Evolutionary conservation across 2,113 vertebrate species (phyloP), one percentile per base, ranked within the genome.

Genomic region (Solenodon paradoxus): DNA sequence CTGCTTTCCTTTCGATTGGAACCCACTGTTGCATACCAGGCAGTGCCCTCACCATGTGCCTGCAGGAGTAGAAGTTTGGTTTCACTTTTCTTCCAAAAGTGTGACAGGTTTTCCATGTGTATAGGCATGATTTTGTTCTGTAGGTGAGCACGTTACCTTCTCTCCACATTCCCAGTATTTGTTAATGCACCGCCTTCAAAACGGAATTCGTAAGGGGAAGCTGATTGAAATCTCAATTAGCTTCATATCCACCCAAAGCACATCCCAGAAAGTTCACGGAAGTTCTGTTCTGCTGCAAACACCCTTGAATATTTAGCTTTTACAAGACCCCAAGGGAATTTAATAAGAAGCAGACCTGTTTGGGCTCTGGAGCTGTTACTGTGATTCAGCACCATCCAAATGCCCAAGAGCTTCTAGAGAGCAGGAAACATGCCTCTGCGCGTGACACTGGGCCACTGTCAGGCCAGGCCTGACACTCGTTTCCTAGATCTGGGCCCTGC

Each of bases 161-260:
- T 83, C n/a, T 51, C 24, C 26, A 63, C 55, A 32, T 9, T 24
- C 32, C 7, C 12, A 28, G 0, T 7, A 0, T 5, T 16, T 64
- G 0, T 4, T 9, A 9, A 0, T 28, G 35, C 22, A 12, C 7
- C 17, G 55, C 8, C 16, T 82, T 64, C 24, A 7, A 6, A 4
- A 11, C 35, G 69, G 3, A n/a, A n/a, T 35, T 12, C 13, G 1
- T 19, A 57, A 26, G 35, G 49, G 47, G 24, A 72, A 35, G n/a
- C 10, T 26, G 30, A 87, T 28, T 30, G 17, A n/a, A 55, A 16
- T 55, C 32, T 79, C 38, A 9, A 2, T 49, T 17, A 40, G 9
- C 32, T 61, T 19, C n/a, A 16, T 53, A 1, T 30, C 26, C 2
- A 42, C 7, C 13, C 51, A 26, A 35, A 53, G 1, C 45, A 10